Evolutionary conservation across 1,140 invertebrate species (phyloP).

Genomic region (Eubasilissa regina): DNA sequence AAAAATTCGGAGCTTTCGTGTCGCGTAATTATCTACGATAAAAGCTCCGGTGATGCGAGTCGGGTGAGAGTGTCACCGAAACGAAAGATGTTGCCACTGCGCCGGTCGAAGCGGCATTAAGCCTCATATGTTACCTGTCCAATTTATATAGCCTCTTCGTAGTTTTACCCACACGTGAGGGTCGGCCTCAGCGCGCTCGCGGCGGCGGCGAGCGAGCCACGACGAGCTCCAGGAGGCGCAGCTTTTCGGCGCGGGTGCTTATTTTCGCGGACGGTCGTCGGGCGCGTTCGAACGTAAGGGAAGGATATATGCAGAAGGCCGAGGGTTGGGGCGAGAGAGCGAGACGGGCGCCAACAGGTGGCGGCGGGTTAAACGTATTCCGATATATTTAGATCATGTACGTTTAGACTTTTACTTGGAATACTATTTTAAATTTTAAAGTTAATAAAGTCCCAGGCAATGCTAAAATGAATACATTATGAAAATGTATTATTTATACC

Average conservation of each 20-base stretch:
- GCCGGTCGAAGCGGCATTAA: conserved; percentile 55
- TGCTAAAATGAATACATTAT: too few relatives aligned
- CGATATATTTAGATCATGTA: neutral
- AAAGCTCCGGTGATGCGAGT: conserved; percentile 6
- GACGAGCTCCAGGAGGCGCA: neutral
- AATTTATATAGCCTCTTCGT: conserved; percentile 55
- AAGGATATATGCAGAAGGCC: conserved; percentile 2
- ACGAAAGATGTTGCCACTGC: conserved; percentile 43
- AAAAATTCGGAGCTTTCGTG: too few relatives aligned
- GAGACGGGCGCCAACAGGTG: conserved; percentile 32
- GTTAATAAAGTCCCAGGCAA: too few relatives aligned
- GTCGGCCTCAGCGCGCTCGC: neutral
- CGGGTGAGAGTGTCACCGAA: conserved; percentile 1
- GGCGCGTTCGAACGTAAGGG: neutral
- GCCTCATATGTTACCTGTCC: conserved; percentile 50
- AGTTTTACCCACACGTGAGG: conserved; percentile 46
- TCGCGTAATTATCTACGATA: conserved; percentile 45
- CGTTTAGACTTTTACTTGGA: neutral
- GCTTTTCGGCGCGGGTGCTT: neutral
- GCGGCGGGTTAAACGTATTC: neutral
- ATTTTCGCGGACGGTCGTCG: neutral
- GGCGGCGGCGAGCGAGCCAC: conserved; percentile 7
- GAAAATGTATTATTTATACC: too few relatives aligned
- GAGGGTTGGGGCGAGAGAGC: conserved; percentile 15
- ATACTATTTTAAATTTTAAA: neutral